These are phyloP conservation scores for Drosophila borborema DNA, from an alignment of 2,888 invertebrate genomes.

Conservation along the genomic window DNA sequence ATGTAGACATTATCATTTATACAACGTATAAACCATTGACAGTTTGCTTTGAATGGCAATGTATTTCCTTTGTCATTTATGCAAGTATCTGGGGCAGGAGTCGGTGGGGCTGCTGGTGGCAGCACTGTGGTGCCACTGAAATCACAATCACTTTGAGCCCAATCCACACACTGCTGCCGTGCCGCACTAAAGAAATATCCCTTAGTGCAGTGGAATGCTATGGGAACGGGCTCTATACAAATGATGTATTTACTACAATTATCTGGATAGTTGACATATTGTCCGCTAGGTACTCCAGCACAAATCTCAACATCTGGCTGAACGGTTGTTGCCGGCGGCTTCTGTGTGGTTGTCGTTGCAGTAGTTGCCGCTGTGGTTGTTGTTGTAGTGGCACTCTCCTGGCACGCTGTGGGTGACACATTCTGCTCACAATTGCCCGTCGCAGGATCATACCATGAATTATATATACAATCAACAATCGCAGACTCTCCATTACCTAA, in stretches of 20 bases:
- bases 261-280: slow-evolving; percentile 69
- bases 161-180: slow-evolving; percentile 64
- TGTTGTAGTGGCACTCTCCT: neutral
- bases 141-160: slow-evolving; percentile 77
- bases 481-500: slow-evolving; percentile 44
- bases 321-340: slow-evolving; percentile 15
- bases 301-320: slow-evolving; percentile 50
- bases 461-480: slow-evolving; percentile 60
- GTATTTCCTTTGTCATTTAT: slow-evolving; percentile 18
- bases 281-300: slow-evolving; percentile 30
- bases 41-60: slow-evolving; percentile 50
- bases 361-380: slow-evolving; percentile 6
- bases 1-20: slow-evolving; percentile 64
- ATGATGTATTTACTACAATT: slow-evolving; percentile 72
- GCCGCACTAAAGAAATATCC: slow-evolving; percentile 85
- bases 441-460: slow-evolving; percentile 65
- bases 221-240: slow-evolving; percentile 73
- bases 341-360: slow-evolving; percentile 2
- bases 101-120: slow-evolving; percentile 16
- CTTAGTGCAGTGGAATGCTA: slow-evolving; percentile 86
- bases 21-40: slow-evolving; percentile 62
- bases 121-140: slow-evolving; percentile 64
- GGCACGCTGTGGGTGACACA: slow-evolving; percentile 59
- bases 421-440: slow-evolving; percentile 66
- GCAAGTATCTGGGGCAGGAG: slow-evolving; percentile 33